Conservation (phyloP, 1,140 invertebrate genomes). For the Cyphomyrmex costatus region DNA sequence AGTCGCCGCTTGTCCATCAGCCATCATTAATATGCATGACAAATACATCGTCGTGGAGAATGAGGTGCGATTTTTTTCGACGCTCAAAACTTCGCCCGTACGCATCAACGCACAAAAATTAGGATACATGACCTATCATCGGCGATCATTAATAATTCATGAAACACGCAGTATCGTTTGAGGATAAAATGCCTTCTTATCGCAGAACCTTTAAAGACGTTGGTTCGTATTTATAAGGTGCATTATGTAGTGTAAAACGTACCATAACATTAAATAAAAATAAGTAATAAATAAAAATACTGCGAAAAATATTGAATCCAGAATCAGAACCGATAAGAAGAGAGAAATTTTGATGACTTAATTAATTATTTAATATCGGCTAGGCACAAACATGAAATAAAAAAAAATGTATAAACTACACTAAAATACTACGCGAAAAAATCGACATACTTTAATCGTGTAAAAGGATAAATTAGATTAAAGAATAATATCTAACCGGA, state of each 20-base stretch:
- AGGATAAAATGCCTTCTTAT: slow-evolving; percentile 38
- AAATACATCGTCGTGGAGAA: slow-evolving; percentile 45
- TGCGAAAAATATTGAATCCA: background rate
- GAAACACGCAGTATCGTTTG: slow-evolving; percentile 41
- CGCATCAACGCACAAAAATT: slow-evolving; percentile 54
- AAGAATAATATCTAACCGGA: slow-evolving; percentile 3
- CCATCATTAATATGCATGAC: slow-evolving; percentile 63
- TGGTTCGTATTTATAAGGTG: slow-evolving; percentile 42
- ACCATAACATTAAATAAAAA: slow-evolving; percentile 23
- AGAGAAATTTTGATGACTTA: background rate
- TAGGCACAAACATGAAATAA: background rate
- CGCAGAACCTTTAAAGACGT: slow-evolving; percentile 12
- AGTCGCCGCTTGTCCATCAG: slow-evolving; percentile 46
- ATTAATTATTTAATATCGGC: background rate
- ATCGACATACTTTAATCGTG: background rate
- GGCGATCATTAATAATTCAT: slow-evolving; percentile 61
- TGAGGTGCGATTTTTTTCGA: slow-evolving; percentile 61
- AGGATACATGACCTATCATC: slow-evolving; percentile 57
- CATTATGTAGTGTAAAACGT: slow-evolving; percentile 11
- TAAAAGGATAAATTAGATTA: slow-evolving; percentile 38
- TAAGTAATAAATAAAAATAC: slow-evolving; percentile 3
- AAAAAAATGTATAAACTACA: background rate
- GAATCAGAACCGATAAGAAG: background rate
- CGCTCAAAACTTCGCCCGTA: background rate
- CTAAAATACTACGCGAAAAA: background rate